These are phyloP conservation scores for Desoria tigrina DNA, from an alignment of 2,888 invertebrate species.

Conservation along the genomic window DNA sequence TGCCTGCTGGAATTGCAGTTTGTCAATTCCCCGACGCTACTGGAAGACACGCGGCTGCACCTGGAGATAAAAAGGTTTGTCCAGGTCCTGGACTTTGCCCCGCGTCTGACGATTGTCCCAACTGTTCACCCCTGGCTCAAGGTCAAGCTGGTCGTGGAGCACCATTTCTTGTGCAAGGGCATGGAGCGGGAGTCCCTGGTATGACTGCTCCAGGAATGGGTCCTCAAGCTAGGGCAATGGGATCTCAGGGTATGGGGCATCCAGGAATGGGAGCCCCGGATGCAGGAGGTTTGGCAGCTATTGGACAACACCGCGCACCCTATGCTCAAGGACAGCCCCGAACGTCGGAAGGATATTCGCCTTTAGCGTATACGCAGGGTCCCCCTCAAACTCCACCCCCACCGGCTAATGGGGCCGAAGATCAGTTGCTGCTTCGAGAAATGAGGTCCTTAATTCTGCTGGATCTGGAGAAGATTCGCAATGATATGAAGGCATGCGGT, in stretches of 20 bases:
- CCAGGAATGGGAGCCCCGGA: constrained; percentile 16
- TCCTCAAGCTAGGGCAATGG: no score
- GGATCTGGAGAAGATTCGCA: constrained; percentile 44
- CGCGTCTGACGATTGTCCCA: constrained; percentile 37
- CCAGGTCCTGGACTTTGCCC: constrained; percentile 44
- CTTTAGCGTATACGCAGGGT: no score
- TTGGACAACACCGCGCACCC: no score
- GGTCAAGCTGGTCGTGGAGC: constrained; percentile 4
- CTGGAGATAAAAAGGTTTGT: constrained; percentile 31
- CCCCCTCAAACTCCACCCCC: no score
- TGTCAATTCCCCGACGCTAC: constrained; percentile 38
- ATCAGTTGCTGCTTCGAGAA: constrained; percentile 28
- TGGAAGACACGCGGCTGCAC: constrained; percentile 17
- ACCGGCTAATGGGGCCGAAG: background rate
- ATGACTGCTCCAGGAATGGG: no score
- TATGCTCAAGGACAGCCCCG: no score
- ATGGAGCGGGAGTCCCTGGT: no score
- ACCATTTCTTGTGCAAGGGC: no score
- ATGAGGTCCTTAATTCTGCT: constrained; percentile 42
- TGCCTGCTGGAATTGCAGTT: constrained; percentile 45
- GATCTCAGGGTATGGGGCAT: constrained; percentile 22
- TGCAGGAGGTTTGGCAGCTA: background rate
- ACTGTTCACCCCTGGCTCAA: constrained; percentile 26
- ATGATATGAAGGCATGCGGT: constrained; percentile 32
- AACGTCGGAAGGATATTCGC: no score